These are phyloP conservation scores for Listronotus oregonensis DNA, from an alignment of 1,140 invertebrate species.

Conservation along the genomic window DNA sequence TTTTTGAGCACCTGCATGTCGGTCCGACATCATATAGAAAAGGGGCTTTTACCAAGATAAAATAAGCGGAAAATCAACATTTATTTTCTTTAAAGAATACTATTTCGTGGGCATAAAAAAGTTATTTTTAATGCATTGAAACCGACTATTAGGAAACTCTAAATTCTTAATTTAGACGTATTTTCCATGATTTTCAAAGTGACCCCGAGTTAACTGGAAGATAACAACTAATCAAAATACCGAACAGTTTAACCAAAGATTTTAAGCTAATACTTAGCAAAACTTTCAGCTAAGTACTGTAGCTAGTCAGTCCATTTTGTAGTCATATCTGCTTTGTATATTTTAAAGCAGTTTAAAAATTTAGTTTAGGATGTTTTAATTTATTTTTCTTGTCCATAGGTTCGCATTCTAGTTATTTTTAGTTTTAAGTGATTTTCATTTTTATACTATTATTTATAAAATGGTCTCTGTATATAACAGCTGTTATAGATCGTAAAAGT, in stretches of 20 bases:
- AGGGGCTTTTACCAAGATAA: too few species aligned
- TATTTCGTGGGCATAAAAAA: too few species aligned
- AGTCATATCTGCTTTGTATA: slow-evolving; percentile 27
- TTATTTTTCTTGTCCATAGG: slow-evolving; percentile 21
- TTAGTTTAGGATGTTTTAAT: slow-evolving; percentile 22
- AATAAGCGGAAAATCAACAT: too few species aligned
- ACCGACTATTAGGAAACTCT: not conserved
- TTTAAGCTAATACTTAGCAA: slow-evolving; percentile 20
- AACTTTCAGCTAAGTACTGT: slow-evolving; percentile 15
- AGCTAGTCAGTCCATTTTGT: slow-evolving; percentile 24
- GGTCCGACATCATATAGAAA: too few species aligned
- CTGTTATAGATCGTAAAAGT: not conserved
- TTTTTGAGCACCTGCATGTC: too few species aligned
- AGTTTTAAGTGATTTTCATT: slow-evolving; percentile 4
- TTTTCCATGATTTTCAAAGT: not conserved
- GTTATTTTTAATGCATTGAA: too few species aligned
- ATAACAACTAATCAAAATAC: not conserved
- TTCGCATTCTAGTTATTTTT: slow-evolving; percentile 28
- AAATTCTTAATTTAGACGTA: not conserved
- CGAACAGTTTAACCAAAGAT: slow-evolving; percentile 25
- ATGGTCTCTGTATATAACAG: not conserved
- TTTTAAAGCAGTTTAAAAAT: slow-evolving; percentile 26
- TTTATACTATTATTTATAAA: slow-evolving; percentile 4
- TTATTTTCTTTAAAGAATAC: too few species aligned
- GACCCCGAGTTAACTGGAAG: slow-evolving; percentile 1